phyloP scores from a whole-genome alignment of 2,888 invertebrate species.

The Caenorhabditis angaria region DNA sequence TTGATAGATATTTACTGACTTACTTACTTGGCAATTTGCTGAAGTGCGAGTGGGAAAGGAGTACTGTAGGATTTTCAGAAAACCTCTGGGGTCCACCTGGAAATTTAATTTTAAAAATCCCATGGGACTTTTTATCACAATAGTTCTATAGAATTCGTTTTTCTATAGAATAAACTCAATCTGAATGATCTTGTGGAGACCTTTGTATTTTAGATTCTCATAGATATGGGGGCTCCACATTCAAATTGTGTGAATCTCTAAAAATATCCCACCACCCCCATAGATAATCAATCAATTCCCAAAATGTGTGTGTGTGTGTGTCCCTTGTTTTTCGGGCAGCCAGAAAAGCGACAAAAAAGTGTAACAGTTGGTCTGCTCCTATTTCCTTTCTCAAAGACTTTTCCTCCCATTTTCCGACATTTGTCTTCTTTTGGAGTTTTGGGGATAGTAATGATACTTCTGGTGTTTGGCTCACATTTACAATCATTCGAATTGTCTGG shows the following conservation, averaged over 20 bases:
- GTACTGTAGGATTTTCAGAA: background rate
- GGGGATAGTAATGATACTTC: background rate
- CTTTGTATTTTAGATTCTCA: no score
- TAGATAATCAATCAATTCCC: background rate
- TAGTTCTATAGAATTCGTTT: no score
- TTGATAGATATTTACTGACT: background rate
- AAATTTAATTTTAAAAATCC: no score
- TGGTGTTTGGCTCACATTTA: background rate
- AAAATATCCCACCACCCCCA: background rate
- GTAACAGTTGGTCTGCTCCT: background rate
- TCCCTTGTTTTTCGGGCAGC: no score
- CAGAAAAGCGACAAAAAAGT: background rate
- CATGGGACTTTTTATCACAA: no score
- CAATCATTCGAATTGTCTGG: conserved; percentile 7
- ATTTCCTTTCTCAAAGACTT: background rate
- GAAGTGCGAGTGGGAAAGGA: background rate
- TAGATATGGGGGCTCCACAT: no score
- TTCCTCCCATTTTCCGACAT: background rate
- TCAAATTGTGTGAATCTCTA: background rate
- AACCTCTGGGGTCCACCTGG: no score
- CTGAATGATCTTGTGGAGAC: no score
- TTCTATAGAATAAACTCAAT: no score
- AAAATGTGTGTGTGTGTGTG: background rate
- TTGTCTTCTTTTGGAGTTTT: background rate
- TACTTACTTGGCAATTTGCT: background rate